These are phyloP conservation scores for Diadumene lineata DNA, from an alignment of 92 coral and sea anemone genomes.

Conservation along the genomic window DNA sequence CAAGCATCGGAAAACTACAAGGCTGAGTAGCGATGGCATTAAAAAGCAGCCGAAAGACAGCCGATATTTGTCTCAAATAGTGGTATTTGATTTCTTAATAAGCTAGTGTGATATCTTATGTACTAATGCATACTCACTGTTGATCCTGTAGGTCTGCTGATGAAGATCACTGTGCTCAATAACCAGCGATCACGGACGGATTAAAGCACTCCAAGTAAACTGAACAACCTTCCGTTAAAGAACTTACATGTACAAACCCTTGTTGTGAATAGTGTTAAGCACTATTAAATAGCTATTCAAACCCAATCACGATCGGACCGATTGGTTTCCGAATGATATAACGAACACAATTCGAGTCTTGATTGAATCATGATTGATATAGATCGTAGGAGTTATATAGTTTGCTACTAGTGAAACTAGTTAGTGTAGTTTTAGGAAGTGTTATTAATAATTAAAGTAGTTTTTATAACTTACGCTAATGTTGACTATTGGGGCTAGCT, in stretches of 20 bases:
- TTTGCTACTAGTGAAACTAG: not conserved
- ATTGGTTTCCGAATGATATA: conserved; percentile 1
- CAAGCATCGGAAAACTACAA: not conserved
- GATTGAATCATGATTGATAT: not conserved
- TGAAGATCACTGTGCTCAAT: not conserved
- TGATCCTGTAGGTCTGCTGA: not conserved
- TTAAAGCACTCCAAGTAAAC: conserved; percentile 7
- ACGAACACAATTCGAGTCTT: not conserved
- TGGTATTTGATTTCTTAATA: conserved; percentile 7
- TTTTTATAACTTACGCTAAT: conserved; percentile 1
- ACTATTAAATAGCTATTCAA: conserved; percentile 6
- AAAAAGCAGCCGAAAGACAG: conserved; percentile 6
- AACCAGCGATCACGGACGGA: conserved; percentile 3
- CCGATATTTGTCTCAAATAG: conserved; percentile 7
- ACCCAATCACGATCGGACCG: not conserved
- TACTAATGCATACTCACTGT: not conserved
- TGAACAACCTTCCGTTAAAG: conserved; percentile 17
- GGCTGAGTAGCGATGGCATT: not conserved
- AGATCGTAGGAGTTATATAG: not conserved
- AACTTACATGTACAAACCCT: conserved; percentile 6
- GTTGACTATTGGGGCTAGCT: not conserved
- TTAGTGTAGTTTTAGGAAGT: not conserved
- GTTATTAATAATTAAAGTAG: not conserved
- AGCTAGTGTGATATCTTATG: not conserved
- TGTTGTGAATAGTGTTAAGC: not conserved